A percentile compares a stretch with the other conserved stretches of the same genome.
Evolutionary conservation across 2,888 invertebrate species (phyloP).

Genomic region (Caenorhabditis afra): DNA sequence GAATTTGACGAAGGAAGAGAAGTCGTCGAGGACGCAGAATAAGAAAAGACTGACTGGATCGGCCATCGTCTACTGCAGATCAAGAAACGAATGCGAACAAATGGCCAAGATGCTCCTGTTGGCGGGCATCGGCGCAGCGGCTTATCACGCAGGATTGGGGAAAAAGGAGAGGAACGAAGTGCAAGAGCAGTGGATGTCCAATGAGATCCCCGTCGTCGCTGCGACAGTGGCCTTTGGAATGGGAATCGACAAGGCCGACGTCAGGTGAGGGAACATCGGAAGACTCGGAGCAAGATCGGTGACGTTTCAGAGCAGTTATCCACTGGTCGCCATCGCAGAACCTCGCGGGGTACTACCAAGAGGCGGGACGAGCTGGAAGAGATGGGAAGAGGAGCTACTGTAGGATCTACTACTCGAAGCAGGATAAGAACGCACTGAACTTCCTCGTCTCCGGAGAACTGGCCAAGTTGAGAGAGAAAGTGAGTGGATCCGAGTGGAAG

Average conservation of each 20-base stretch:
- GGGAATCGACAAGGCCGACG: slow-evolving; percentile 97
- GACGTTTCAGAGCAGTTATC: slow-evolving; percentile 87
- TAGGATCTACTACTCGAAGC: slow-evolving; percentile 91
- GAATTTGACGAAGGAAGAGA: slow-evolving; percentile 30
- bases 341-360: slow-evolving; percentile 95
- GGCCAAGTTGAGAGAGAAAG: slow-evolving; percentile 66
- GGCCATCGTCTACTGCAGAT: slow-evolving; percentile 94
- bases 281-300: background rate
- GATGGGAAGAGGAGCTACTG: slow-evolving; percentile 93
- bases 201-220: slow-evolving; percentile 91
- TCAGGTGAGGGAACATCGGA: slow-evolving; percentile 84
- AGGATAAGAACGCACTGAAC: slow-evolving; percentile 89
- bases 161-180: slow-evolving; percentile 85
- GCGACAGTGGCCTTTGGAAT: slow-evolving; percentile 99
- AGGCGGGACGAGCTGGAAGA: slow-evolving; percentile 95
- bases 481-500: background rate
- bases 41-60: slow-evolving; percentile 62
- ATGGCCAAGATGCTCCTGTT: slow-evolving; percentile 87
- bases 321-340: slow-evolving; percentile 97
- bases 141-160: slow-evolving; percentile 77
- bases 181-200: slow-evolving; percentile 94
- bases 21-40: slow-evolving; percentile 23
- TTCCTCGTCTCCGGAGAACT: slow-evolving; percentile 88
- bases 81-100: slow-evolving; percentile 91
- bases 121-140: slow-evolving; percentile 75